Base-by-base conservation (phyloP, 2,797 vertebrate species). In the Pangasius krempfi region DNA sequence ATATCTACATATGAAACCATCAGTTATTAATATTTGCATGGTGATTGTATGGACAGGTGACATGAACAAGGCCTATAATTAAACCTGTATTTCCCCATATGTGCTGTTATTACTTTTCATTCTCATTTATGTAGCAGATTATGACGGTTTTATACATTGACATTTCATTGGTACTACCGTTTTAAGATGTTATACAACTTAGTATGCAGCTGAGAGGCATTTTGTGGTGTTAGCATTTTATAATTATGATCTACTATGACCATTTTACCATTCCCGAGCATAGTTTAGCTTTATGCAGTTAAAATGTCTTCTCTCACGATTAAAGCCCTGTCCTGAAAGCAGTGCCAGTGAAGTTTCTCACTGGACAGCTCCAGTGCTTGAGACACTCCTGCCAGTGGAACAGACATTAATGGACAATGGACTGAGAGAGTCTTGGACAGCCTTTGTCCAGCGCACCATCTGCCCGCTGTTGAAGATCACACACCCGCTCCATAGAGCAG, bases 371-470 rank as follows among this genome's bases (percentile, higher is more conserved):
- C 25, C 52, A 72, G 25, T 58, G 66, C 70, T 86, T 37, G 22
- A 50, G 54, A 56, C 12, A 25, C 62, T 87, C 10, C 47, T 83
- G 90, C 90, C 73, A 81, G 52, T 70, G 78, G 87, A 82, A 87
- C 80, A 58, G 50, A 90, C 81, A 91, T 86, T 88, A 90, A 86
- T 85, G 84, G 60, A 62, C 78, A 89, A 83, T 84, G 87, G 75
- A 88, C 30, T 87, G 50, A 68, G 76, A 60, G 37, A 89, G 56
- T 81, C 40, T 86, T 86, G 90, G 79, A 78, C 87, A 76, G 87
- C 82, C 82, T 62, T 76, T 81, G 86, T 89, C 86, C 89, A 89
- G 73, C 54, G 44, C 50, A 40, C 86, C 75, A 90, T 91, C 86
- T 91, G 90, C 81, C 82, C 58, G 5, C 83, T 84, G 22, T 62